phyloP scores from a whole-genome alignment of 2,113 vertebrate genomes.

The Felis chaus region DNA sequence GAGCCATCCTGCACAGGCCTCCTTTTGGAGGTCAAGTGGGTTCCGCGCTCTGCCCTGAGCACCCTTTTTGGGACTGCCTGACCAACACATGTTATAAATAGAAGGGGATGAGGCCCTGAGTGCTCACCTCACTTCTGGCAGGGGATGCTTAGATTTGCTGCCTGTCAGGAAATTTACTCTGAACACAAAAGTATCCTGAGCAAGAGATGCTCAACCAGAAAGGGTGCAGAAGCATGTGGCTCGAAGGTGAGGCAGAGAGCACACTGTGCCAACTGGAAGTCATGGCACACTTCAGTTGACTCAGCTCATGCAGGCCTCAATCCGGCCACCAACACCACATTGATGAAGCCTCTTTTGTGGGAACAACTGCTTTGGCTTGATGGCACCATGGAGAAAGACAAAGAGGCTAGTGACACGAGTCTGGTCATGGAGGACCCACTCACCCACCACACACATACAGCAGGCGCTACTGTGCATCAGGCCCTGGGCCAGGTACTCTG shows the following conservation, averaged over 20 bases:
- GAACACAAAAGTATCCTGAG: slow-evolving; percentile 37
- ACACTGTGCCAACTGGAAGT: slow-evolving; percentile 37
- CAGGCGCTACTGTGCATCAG: background rate
- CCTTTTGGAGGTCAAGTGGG: background rate
- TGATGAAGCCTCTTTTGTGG: background rate
- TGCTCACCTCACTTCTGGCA: background rate
- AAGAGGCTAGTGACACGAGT: rapidly evolving
- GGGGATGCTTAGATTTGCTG: slow-evolving; percentile 37
- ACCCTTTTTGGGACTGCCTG: background rate
- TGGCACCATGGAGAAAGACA: background rate
- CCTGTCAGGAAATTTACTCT: slow-evolving; percentile 22
- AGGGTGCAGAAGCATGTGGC: background rate
- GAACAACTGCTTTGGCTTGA: background rate
- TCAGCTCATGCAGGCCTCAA: background rate
- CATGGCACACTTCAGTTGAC: slow-evolving; percentile 34
- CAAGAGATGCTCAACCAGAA: slow-evolving; percentile 50
- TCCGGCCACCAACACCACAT: background rate
- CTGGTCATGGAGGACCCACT: background rate
- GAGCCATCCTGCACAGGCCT: background rate
- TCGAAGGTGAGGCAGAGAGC: background rate
- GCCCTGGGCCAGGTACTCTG: background rate
- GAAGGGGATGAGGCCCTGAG: background rate
- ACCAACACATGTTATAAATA: background rate
- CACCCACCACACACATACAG: background rate
- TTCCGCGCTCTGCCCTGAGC: background rate